Evolutionary conservation across 2,888 invertebrate species (phyloP), one percentile per base, ranked within the genome.

Genomic region (Pomacea canaliculata): DNA sequence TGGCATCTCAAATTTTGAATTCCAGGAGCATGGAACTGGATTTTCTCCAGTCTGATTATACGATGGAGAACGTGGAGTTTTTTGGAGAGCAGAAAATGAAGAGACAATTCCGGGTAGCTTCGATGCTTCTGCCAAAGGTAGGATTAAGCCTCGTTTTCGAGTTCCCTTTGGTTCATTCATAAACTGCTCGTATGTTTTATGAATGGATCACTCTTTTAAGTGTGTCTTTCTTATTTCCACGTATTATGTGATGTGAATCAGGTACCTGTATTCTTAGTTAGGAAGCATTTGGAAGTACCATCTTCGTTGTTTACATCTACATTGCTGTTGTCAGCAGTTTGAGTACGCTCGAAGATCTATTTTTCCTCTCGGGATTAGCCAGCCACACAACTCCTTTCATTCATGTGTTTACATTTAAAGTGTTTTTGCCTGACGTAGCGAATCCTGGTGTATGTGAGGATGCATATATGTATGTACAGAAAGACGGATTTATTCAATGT

Each of bases 11-110:
- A 23, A 27, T 16, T 63, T 63, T 69, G 18, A 18, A 49, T 76
- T 76, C 16, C 66, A 76, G 76, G 73, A 73, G 67, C 67, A 79
- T 79, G 79, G 79, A 79, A 69, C 73, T 79, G 69, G 79, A 79
- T 27, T 70, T 79, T 27, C 77, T 77, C 68, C 77, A 79, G 66
- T 70, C 67, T 23, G 79, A 79, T 67, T 79, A 72, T 69, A 76
- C 73, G 27, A 79, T 79, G 79, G 79, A 79, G 27, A 77, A 70
- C 49, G 73, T 76, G 23, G 77, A 79, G 56, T 79, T 79, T 65
- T 79, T 79, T 70, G 76, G 70, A 23, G 76, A 74, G 12, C 56
- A 51, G 27, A 70, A 70, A 27, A 60, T 56, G 23, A 70, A 65
- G 75, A 70, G 65, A 46, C 23, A 49, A 59, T 69, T 63, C 63